Percentiles rank a stretch among this genome's conserved stretches.
These are phyloP conservation scores for Eleginops maclovinus DNA, from an alignment of 2,113 vertebrate species.

Conservation along the genomic window DNA sequence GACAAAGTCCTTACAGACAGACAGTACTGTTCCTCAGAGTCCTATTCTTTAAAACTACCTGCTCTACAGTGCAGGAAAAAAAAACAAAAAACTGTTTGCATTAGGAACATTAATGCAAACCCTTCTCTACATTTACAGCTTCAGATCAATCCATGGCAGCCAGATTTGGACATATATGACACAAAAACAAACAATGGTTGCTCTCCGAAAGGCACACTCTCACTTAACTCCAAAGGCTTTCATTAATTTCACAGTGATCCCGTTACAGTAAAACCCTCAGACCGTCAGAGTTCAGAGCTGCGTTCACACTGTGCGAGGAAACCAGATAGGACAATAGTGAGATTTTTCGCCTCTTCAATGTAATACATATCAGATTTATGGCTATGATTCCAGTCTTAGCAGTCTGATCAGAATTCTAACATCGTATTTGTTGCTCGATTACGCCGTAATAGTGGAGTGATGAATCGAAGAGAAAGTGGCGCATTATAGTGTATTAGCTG, in stretches of 20 bases:
- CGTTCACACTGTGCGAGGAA: slow-evolving; percentile 6
- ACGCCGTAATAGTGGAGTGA: neutral
- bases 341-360: neutral
- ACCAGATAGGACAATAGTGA: neutral
- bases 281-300: neutral
- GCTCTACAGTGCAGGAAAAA: slow-evolving; percentile 12
- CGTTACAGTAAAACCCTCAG: slow-evolving; percentile 9
- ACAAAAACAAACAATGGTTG: neutral
- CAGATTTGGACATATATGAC: slow-evolving; percentile 17
- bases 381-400: slow-evolving; percentile 19
- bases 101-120: slow-evolving; percentile 16
- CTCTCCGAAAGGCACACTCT: slow-evolving; percentile 31
- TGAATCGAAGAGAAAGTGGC: no score
- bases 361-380: neutral
- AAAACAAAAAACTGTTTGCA: neutral
- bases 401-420: neutral
- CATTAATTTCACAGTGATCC: slow-evolving; percentile 28
- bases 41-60: slow-evolving; percentile 16
- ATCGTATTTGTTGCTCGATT: neutral
- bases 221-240: slow-evolving; percentile 19
- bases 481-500: neutral
- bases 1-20: slow-evolving; percentile 34
- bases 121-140: slow-evolving; percentile 14
- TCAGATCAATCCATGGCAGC: neutral
- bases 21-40: neutral